Conservation (phyloP, 2,888 invertebrate species). For the Deroplatys truncata region DNA sequence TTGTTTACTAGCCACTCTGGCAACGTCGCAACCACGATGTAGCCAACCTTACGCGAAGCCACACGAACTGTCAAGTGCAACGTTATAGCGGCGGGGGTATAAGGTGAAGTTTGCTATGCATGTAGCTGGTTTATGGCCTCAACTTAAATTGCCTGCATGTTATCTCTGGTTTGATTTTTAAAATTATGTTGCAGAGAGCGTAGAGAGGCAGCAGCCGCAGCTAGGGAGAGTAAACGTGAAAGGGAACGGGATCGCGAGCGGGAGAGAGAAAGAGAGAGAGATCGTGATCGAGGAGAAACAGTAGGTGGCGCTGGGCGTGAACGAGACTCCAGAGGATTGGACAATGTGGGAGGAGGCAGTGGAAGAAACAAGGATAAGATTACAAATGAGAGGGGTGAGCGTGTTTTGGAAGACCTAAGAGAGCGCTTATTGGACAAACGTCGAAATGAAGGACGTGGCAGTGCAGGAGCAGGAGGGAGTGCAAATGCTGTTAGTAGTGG, state of each 20-base stretch:
- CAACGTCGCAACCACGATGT: no score
- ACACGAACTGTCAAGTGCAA: no score
- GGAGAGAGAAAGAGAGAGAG: constrained; percentile 3
- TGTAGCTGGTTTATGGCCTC: no score
- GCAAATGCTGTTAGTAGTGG: neutral
- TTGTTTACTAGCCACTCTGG: no score
- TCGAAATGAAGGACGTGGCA: constrained; percentile 58
- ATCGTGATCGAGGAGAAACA: neutral
- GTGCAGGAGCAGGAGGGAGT: constrained; percentile 28
- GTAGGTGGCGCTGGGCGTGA: neutral
- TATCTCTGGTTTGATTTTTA: no score
- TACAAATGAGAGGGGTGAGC: constrained; percentile 17
- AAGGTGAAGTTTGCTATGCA: no score
- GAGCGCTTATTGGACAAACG: constrained; percentile 67
- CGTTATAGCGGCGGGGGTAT: no score
- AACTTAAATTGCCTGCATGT: no score
- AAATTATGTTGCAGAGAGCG: constrained; percentile 13
- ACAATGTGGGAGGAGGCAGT: neutral
- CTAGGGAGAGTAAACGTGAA: constrained; percentile 2
- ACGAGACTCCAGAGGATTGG: neutral
- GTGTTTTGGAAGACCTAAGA: constrained; percentile 60
- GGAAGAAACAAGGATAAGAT: constrained; percentile 4
- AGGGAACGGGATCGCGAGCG: neutral
- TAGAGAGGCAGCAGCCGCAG: constrained; percentile 11
- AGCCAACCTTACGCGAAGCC: no score